phyloP scores from a whole-genome alignment of 1,140 invertebrate genomes.

The Pentalonia nigronervosa region DNA sequence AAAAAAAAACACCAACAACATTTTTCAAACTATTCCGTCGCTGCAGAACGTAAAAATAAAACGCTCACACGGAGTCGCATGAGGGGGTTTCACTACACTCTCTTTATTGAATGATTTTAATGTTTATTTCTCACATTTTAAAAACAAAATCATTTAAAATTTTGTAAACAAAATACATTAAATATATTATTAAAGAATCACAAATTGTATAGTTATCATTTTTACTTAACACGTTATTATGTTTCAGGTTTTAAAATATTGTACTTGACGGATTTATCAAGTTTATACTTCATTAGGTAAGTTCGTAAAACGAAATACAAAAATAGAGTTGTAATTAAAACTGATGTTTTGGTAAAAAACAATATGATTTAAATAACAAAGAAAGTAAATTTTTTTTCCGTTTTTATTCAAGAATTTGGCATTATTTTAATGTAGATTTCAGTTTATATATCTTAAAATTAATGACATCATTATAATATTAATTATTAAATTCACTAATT shows the following conservation, averaged over 20 bases:
- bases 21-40: background rate
- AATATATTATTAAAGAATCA: background rate
- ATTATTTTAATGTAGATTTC: background rate
- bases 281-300: slow-evolving; percentile 1
- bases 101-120: background rate
- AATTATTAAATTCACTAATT: background rate
- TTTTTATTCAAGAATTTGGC: background rate
- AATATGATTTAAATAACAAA: background rate
- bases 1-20: background rate
- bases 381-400: background rate
- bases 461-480: background rate
- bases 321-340: background rate
- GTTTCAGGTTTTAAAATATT: background rate
- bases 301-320: background rate
- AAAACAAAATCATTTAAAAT: background rate
- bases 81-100: background rate
- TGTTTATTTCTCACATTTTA: background rate
- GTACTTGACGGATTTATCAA: background rate
- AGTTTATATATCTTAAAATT: background rate
- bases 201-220: background rate
- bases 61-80: background rate
- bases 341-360: background rate
- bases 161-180: background rate
- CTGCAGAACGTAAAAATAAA: background rate
- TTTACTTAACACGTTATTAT: background rate